A percentile compares a stretch with the other conserved stretches of the same genome.
Evolutionary conservation across 2,113 vertebrate species (phyloP).

Genomic region (Ciconia maguari): DNA sequence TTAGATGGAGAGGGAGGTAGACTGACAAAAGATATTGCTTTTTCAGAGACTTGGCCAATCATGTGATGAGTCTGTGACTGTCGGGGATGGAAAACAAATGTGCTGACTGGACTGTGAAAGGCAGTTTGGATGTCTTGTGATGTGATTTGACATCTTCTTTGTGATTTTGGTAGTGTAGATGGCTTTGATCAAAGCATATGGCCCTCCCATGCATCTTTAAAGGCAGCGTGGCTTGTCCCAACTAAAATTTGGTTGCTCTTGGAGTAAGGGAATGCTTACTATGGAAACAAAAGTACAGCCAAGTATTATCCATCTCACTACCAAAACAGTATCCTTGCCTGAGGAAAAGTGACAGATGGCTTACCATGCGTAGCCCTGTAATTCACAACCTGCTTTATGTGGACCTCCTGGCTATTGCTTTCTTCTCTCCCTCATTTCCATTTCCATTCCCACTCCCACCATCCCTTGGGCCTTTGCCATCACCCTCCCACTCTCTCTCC

Average conservation of each 20-base stretch:
- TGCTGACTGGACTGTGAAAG: constrained; percentile 55
- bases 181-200: constrained; percentile 49
- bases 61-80: not conserved
- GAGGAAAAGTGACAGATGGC: constrained; percentile 57
- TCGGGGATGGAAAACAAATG: not conserved
- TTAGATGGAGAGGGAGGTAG: not conserved
- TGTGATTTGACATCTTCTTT: constrained; percentile 56
- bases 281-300: constrained; percentile 36
- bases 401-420: constrained; percentile 48
- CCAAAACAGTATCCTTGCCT: not conserved
- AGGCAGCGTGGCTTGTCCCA: not conserved
- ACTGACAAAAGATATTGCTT: not conserved
- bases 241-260: constrained; percentile 20
- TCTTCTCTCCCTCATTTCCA: constrained; percentile 58
- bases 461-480: constrained; percentile 47
- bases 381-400: constrained; percentile 62
- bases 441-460: constrained; percentile 54
- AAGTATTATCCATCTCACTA: constrained; percentile 30
- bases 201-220: constrained; percentile 9
- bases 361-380: constrained; percentile 44
- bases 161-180: constrained; percentile 11
- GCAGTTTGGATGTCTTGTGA: constrained; percentile 19
- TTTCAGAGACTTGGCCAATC: not conserved
- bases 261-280: not conserved
- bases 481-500: constrained; percentile 30